Percentiles rank a stretch among this genome's conserved stretches.
phyloP scores from a whole-genome alignment of 2,888 invertebrate species.

The Hirtodrosophila cameraria region DNA sequence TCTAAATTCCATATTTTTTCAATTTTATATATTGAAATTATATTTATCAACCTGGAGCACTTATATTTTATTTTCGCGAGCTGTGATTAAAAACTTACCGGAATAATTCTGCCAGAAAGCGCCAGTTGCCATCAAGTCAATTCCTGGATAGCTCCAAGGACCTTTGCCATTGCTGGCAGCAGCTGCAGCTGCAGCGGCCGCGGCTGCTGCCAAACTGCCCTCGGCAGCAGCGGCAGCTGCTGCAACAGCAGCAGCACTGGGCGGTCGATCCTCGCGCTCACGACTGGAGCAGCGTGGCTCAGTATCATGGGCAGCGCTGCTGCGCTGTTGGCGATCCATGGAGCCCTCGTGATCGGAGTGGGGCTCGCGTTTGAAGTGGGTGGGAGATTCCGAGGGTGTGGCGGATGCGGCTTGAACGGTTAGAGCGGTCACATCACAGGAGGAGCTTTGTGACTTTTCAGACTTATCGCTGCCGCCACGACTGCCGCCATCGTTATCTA shows the following conservation, averaged over 20 bases:
- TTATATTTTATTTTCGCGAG: no score
- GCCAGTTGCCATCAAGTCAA: slow-evolving; percentile 93
- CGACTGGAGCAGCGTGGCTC: slow-evolving; percentile 72
- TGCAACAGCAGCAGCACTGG: slow-evolving; percentile 80
- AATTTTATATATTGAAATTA: no score
- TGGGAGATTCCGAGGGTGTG: slow-evolving; percentile 80
- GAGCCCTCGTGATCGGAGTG: slow-evolving; percentile 81
- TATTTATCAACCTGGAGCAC: neutral
- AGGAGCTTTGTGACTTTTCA: slow-evolving; percentile 78
- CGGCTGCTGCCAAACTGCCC: slow-evolving; percentile 78
- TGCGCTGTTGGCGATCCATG: slow-evolving; percentile 66
- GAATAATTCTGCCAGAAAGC: slow-evolving; percentile 97
- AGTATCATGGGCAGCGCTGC: slow-evolving; percentile 51
- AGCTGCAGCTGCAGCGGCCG: slow-evolving; percentile 81
- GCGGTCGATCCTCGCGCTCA: slow-evolving; percentile 82
- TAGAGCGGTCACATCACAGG: slow-evolving; percentile 71
- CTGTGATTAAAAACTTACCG: slow-evolving; percentile 86
- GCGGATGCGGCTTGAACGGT: slow-evolving; percentile 41
- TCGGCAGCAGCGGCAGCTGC: slow-evolving; percentile 79
- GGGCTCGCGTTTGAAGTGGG: slow-evolving; percentile 82
- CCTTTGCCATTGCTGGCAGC: slow-evolving; percentile 85
- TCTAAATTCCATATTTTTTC: no score
- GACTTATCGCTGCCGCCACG: slow-evolving; percentile 83
- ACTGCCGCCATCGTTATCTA: slow-evolving; percentile 83
- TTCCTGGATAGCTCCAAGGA: slow-evolving; percentile 88